Base-by-base conservation (phyloP, 2,797 vertebrate species). In the Smutsia gigantea region DNA sequence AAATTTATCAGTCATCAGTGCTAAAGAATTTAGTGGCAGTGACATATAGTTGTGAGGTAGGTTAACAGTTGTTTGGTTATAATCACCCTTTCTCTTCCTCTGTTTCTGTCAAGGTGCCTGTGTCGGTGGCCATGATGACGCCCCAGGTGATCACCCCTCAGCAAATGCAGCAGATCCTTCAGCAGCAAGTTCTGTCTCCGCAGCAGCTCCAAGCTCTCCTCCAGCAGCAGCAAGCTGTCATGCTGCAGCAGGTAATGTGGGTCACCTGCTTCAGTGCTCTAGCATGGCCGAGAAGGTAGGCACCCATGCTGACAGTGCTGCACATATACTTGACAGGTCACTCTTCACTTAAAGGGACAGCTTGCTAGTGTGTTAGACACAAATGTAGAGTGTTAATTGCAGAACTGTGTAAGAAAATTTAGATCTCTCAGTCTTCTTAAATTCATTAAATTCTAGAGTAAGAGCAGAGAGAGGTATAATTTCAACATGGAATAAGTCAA, bases 51-150 rank as follows among this genome's bases (percentile, higher is more conserved):
- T 90, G 34, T 39, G 74, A 86, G 75, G 61, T 34, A 46, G 72
- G 78, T 15, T 1, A 96, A 79, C 55, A 92, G 90, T 95, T 74
- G 14, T 79, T 91, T 97, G 82, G 94, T 1, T 10, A 63, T 98
- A 87, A 97, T 95, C 90, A 66, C n/a, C 2, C 25, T 75, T 31
- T 88, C 46, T 46, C 55, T 81, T 31, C 74, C 69, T 94, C 93
- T 98, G 46, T 46, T 96, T 90, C 95, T 81, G 94, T 98, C 95
- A 98, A 99, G 99, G 99, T 99, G 98, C 99, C 99, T 98, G 99
- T 99, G 98, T 99, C 99, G 92, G 99, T 99, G 99, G 99, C 99
- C 99, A 99, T 99, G 99, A 99, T 99, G 99, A 99, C 99, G 98
- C 99, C 99, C 98, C 99, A 99, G 99, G 99, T 99, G 99, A 99